These are phyloP conservation scores for Procambarus clarkii DNA, from an alignment of 1,140 invertebrate species.

Conservation along the genomic window DNA sequence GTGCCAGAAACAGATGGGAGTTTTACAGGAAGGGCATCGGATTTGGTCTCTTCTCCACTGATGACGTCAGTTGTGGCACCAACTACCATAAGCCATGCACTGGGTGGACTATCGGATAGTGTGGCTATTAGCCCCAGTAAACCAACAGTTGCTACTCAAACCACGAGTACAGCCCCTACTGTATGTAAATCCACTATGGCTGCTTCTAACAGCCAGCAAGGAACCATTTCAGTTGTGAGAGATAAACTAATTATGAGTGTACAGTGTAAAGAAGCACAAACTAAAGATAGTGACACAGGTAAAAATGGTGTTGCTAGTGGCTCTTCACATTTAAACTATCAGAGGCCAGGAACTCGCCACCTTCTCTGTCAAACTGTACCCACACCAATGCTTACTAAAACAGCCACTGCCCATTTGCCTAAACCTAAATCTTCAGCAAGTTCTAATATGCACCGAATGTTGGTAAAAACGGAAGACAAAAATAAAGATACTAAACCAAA, in stretches of 20 bases:
- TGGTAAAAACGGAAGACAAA: conserved; percentile 64
- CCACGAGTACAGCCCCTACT: conserved; percentile 10
- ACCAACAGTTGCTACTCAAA: conserved; percentile 2
- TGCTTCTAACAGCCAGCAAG: conserved; percentile 16
- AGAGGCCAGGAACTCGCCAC: conserved; percentile 53
- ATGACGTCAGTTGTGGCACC: not conserved
- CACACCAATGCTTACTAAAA: conserved; percentile 59
- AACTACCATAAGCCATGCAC: not conserved
- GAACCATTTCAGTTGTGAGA: conserved; percentile 13
- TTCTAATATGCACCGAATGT: conserved; percentile 56
- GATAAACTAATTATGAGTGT: conserved; percentile 2
- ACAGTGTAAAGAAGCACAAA: conserved; percentile 40
- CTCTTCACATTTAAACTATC: conserved; percentile 16
- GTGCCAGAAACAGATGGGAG: not conserved
- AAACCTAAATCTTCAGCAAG: conserved; percentile 59
- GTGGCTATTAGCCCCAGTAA: not conserved
- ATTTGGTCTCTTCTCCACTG: not conserved
- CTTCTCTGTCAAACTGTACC: conserved; percentile 66
- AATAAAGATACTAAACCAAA: conserved; percentile 65
- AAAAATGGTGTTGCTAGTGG: conserved; percentile 15
- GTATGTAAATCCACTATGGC: not conserved
- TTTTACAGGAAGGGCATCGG: not conserved
- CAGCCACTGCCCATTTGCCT: conserved; percentile 63
- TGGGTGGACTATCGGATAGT: not conserved
- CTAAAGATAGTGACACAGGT: conserved; percentile 23